These are phyloP conservation scores for Eulemur macaco DNA, from an alignment of 2,113 vertebrate species.

Conservation along the genomic window DNA sequence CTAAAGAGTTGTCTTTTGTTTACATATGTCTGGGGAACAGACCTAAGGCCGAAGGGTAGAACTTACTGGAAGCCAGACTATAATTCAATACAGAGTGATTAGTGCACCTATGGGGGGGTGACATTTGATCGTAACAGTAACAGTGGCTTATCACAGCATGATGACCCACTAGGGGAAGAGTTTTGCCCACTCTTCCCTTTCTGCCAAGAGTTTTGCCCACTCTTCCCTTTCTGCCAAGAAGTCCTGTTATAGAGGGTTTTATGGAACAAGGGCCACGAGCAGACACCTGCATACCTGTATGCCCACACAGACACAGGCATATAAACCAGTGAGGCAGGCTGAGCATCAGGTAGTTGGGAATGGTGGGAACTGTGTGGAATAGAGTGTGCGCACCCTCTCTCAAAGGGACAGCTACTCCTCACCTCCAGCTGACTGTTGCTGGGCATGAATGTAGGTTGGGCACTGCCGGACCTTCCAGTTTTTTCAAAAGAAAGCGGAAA, in stretches of 20 bases:
- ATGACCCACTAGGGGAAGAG: background rate
- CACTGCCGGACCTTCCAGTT: background rate
- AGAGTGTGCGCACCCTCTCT: background rate
- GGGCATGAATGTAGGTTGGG: background rate
- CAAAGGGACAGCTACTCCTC: background rate
- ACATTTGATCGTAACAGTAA: background rate
- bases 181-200: background rate
- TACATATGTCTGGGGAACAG: background rate
- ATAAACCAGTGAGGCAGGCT: background rate
- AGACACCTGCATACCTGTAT: background rate
- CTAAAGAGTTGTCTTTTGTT: background rate
- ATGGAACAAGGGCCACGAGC: background rate
- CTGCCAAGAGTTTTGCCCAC: background rate
- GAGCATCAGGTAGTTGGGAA: background rate
- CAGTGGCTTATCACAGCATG: background rate
- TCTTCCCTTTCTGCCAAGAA: background rate
- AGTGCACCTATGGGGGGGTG: background rate
- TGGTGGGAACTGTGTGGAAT: background rate
- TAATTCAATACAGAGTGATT: background rate
- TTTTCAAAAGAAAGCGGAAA: constrained; percentile 17
- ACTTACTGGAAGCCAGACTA: background rate
- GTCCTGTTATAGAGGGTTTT: background rate
- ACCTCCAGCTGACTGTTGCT: background rate
- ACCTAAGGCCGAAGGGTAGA: background rate
- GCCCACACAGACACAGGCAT: background rate